Evolutionary conservation across 1,140 invertebrate genomes (phyloP).

Genomic region (Lordiphosa mommai): DNA sequence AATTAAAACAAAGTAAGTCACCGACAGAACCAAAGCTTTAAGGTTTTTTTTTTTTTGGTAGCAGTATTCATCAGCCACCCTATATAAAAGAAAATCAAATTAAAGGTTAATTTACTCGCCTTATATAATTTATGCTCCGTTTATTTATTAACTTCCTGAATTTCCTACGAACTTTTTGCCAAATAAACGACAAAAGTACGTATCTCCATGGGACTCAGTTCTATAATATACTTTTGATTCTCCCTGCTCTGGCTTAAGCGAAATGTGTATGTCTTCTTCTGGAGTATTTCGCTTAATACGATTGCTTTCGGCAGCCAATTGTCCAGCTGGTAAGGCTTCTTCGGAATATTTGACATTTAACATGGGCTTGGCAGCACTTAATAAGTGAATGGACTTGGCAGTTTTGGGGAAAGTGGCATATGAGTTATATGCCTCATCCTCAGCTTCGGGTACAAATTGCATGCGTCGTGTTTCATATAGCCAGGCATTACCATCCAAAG

Average conservation of each 20-base stretch:
- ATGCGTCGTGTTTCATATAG: conserved; percentile 61
- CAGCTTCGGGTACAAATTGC: conserved; percentile 58
- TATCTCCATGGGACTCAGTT: conserved; percentile 69
- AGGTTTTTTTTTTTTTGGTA: no score
- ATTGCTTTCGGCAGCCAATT: conserved; percentile 59
- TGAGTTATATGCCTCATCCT: conserved; percentile 24
- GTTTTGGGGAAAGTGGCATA: conserved; percentile 34
- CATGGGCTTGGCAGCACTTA: conserved; percentile 30
- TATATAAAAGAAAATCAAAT: no score
- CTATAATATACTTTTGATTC: conserved; percentile 46
- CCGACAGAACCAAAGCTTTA: no score
- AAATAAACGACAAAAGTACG: conserved; percentile 63
- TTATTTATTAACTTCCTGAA: not conserved
- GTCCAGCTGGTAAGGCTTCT: conserved; percentile 26
- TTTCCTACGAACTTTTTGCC: conserved; percentile 1
- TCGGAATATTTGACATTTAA: conserved; percentile 35
- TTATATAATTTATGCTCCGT: no score
- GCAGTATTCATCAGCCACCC: no score
- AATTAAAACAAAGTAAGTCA: no score
- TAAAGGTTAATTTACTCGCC: no score
- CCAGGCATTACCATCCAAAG: conserved; percentile 72
- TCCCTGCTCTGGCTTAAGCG: not conserved
- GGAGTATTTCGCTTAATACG: conserved; percentile 39
- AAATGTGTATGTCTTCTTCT: not conserved
- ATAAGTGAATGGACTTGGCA: conserved; percentile 27